Conservation (phyloP, 1,140 invertebrate species). For the Pogonomyrmex barbatus region DNA sequence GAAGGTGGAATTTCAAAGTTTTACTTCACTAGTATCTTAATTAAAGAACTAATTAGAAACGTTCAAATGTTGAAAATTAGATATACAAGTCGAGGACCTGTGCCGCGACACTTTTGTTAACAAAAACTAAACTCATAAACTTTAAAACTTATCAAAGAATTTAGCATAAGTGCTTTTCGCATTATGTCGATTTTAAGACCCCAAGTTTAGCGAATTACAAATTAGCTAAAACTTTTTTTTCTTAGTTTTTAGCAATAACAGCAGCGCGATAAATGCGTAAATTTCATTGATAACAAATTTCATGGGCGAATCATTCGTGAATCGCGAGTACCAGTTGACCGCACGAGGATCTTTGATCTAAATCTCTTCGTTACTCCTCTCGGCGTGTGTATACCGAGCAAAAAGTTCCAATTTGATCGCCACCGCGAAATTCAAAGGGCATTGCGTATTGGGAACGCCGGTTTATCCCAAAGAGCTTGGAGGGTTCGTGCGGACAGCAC, state of each 20-base stretch:
- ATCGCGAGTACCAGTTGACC: background rate
- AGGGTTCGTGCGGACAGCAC: conserved; percentile 8
- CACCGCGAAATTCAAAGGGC: conserved; percentile 27
- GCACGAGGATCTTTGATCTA: conserved; percentile 38
- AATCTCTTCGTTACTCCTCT: conserved; percentile 24
- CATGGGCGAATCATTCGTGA: background rate
- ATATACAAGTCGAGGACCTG: conserved; percentile 21
- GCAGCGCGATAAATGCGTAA: background rate
- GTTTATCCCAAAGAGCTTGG: background rate
- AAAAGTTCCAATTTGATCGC: conserved; percentile 18
- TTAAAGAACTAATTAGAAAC: conserved; percentile 29
- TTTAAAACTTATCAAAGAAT: conserved; percentile 11
- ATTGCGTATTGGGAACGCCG: background rate
- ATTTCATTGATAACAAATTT: background rate
- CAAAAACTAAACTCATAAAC: conserved; percentile 12
- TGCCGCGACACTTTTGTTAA: conserved; percentile 10
- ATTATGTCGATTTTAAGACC: background rate
- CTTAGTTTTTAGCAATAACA: background rate
- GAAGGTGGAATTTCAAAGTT: conserved; percentile 7
- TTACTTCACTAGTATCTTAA: conserved; percentile 14
- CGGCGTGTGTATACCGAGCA: background rate
- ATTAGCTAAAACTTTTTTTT: background rate
- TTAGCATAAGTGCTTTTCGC: conserved; percentile 4
- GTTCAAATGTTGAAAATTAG: conserved; percentile 37
- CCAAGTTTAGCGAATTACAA: background rate